These are phyloP conservation scores for Hipparchia semele DNA, from an alignment of 2,888 invertebrate genomes.

Conservation along the genomic window DNA sequence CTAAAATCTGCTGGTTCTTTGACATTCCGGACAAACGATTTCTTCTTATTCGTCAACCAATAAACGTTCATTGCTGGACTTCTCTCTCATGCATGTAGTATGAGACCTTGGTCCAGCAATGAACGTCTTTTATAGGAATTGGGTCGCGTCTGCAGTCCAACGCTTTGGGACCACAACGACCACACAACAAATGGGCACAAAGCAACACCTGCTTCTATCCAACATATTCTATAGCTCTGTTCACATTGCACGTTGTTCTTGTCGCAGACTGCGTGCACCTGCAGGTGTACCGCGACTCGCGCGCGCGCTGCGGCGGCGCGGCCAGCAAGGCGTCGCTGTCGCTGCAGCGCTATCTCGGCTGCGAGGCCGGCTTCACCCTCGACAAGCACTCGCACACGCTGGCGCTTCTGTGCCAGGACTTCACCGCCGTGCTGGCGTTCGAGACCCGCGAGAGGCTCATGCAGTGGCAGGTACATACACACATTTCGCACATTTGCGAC, in stretches of 20 bases:
- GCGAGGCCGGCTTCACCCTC: conserved; percentile 93
- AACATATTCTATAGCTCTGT: too few species aligned
- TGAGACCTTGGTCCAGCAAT: too few species aligned
- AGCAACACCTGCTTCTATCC: too few species aligned
- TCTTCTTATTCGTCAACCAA: too few species aligned
- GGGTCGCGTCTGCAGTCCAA: too few species aligned
- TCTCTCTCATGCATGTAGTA: too few species aligned
- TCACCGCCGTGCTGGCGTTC: conserved; percentile 92
- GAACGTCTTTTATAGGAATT: too few species aligned
- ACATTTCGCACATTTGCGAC: not conserved
- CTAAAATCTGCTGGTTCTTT: too few species aligned
- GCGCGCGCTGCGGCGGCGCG: conserved; percentile 85
- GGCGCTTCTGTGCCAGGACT: conserved; percentile 93
- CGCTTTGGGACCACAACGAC: too few species aligned
- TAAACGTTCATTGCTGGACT: too few species aligned
- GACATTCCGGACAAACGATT: too few species aligned
- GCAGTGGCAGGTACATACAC: conserved; percentile 88
- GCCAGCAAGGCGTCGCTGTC: conserved; percentile 91
- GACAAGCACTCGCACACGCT: conserved; percentile 96
- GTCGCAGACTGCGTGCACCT: conserved; percentile 93
- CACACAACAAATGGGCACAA: too few species aligned
- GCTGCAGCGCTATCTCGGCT: conserved; percentile 92
- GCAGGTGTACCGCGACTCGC: conserved; percentile 93
- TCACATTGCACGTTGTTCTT: conserved; percentile 43
- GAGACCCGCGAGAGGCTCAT: conserved; percentile 93